Base-by-base conservation (phyloP, 2,113 vertebrate species). In the Calonectris borealis region DNA sequence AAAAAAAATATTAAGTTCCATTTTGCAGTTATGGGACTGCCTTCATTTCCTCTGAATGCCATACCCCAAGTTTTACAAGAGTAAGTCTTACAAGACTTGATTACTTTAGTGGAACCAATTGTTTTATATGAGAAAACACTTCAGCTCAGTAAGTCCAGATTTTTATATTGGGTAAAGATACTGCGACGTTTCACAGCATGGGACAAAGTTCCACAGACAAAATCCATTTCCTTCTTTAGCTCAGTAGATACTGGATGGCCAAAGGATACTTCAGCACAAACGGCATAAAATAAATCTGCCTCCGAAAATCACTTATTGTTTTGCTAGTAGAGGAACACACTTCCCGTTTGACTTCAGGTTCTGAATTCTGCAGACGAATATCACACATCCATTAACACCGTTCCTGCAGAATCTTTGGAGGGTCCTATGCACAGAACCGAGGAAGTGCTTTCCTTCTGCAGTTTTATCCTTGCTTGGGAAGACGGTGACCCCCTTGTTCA, bases 41-140 rank as follows among this genome's bases (percentile, higher is more conserved):
- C 82, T 97, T 95, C 40, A 96, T 96, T 96, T 96, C 96, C 93
- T 94, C 71, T 85, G 58, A 93, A 93, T 31, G 70, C 84, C 36
- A 38, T 58, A 91, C 20, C 22, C 48, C 46, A 80, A 76, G 49
- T 90, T 96, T 96, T 96, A 96, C 92, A 92, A 95, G 95, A 90
- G 22, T 42, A 77, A 73, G 42, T 83, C 51, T n/a, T 83, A 55
- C 76, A 93, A 92, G 83, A 88, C 66, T 90, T 80, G 85, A 96
- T 93, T 92, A 88, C 76, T 95, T 83, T 25, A 90, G 71, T 83
- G 76, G 51, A 95, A 90, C 17, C 85, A 64, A 94, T 95, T 92
- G 79, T 73, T 96, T 93, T 86, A 94, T 73, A 90, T 31, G n/a
- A 93, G 64, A 90, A 95, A 92, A 92, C 62, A 80, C 75, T 91